Conservation (phyloP, 2,113 vertebrate species). For the Etheostoma cragini region DNA sequence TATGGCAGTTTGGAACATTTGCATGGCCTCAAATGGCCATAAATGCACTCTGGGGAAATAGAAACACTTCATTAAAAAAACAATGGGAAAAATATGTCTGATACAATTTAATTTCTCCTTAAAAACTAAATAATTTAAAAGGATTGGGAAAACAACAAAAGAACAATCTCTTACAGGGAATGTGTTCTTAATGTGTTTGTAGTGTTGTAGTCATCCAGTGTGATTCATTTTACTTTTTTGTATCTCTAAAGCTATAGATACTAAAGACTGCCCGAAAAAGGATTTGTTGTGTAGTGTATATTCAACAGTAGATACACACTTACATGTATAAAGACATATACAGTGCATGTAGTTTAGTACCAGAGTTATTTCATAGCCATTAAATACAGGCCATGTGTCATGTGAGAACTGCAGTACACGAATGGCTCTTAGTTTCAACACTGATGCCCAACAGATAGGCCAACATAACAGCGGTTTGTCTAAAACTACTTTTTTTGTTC, state of each 20-base stretch:
- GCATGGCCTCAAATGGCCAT: not conserved
- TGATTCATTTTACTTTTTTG: not conserved
- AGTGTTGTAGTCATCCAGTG: not conserved
- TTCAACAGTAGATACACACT: not conserved
- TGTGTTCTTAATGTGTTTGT: constrained; percentile 5
- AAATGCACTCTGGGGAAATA: constrained; percentile 20
- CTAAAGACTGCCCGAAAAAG: not conserved
- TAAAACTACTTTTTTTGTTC: not conserved
- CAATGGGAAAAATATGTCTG: not conserved
- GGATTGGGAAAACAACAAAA: not conserved
- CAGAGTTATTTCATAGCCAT: not conserved
- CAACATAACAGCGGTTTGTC: not conserved
- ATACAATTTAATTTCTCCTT: not conserved
- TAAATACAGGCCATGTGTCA: constrained; percentile 75
- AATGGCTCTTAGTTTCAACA: not conserved
- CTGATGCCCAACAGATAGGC: not conserved
- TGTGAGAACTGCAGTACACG: constrained; percentile 51
- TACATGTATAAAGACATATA: not conserved
- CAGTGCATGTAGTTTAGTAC: constrained; percentile 7
- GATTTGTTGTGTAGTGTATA: not conserved
- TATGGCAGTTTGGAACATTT: constrained; percentile 14
- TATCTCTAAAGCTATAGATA: not conserved
- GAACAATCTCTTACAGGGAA: not conserved
- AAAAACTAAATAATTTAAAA: not conserved
- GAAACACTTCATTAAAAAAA: not conserved